Conservation (phyloP, 2,888 invertebrate species). For the Urechis unicinctus region DNA sequence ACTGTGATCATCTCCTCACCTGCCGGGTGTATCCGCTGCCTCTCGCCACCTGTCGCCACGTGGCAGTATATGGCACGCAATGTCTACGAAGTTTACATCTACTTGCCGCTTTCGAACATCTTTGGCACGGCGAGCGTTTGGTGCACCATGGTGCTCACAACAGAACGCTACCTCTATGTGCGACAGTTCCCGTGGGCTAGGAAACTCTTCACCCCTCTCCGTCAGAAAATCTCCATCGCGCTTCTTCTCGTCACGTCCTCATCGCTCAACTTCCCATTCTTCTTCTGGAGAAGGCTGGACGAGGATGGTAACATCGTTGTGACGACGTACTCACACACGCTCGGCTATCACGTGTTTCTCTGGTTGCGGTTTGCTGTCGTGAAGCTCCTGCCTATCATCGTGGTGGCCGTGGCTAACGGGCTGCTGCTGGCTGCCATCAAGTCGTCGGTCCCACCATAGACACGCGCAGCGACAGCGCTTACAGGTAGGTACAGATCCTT, state of each 20-base stretch:
- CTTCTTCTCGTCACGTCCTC: neutral
- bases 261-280: neutral
- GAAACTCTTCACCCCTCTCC: neutral
- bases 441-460: neutral
- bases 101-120: neutral
- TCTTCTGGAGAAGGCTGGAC: neutral
- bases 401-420: neutral
- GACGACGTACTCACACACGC: neutral
- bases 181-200: neutral
- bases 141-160: neutral
- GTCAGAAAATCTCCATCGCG: neutral
- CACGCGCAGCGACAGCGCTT: neutral
- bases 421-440: neutral
- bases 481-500: too few relatives aligned
- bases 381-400: neutral
- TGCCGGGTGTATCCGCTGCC: neutral
- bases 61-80: neutral
- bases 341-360: neutral
- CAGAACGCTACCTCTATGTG: neutral
- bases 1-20: neutral
- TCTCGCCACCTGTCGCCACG: neutral
- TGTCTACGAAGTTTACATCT: neutral
- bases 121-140: neutral
- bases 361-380: neutral
- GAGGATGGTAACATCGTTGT: neutral